Evolutionary conservation across 2,113 vertebrate genomes (phyloP).

Genomic region (Myodes glareolus): DNA sequence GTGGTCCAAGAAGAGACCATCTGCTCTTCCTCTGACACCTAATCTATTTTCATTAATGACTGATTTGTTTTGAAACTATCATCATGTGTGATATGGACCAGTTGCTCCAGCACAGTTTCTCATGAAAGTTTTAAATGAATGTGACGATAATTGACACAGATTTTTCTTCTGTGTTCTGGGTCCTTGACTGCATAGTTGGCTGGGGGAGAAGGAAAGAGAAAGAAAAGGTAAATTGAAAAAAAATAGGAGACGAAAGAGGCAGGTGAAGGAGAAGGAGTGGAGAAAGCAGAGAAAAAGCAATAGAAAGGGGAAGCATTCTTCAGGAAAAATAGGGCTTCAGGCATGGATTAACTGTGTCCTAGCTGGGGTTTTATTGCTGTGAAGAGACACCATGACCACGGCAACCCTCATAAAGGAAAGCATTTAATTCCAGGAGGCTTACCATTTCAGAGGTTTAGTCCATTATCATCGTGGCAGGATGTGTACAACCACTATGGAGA

Average conservation of each 20-base stretch:
- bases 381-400: neutral
- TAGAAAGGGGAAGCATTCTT: neutral
- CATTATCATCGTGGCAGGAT: neutral
- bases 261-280: neutral
- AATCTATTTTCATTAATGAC: neutral
- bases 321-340: neutral
- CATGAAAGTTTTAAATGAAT: conserved; percentile 1
- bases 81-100: neutral
- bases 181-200: neutral
- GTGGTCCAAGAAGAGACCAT: neutral
- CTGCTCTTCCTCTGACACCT: neutral
- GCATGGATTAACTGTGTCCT: neutral
- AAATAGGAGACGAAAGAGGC: neutral
- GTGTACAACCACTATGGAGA: too few relatives aligned
- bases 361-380: neutral
- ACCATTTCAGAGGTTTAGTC: neutral
- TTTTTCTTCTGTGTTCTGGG: neutral
- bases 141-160: neutral
- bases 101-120: neutral
- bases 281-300: neutral
- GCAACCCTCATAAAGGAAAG: neutral
- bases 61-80: neutral
- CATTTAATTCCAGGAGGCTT: neutral
- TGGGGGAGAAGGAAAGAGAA: neutral
- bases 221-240: neutral